Conservation (phyloP, 2,888 invertebrate genomes). For the Oligia strigilis region DNA sequence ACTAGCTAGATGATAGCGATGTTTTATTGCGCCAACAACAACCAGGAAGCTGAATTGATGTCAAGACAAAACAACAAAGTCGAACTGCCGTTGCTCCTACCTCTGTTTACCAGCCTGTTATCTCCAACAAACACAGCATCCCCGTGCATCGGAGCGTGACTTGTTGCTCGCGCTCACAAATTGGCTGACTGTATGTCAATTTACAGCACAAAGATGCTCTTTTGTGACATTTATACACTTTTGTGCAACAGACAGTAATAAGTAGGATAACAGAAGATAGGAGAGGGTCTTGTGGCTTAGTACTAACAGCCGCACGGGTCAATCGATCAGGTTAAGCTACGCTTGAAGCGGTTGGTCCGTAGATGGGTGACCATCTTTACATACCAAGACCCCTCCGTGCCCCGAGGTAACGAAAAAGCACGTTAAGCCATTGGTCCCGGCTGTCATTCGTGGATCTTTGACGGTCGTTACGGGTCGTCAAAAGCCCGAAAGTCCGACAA, state of each 20-base stretch:
- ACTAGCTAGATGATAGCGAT: neutral
- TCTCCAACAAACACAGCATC: conserved; percentile 9
- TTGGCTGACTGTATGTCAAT: neutral
- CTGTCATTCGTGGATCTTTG: no score
- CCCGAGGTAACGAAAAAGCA: no score
- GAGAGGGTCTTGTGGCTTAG: no score
- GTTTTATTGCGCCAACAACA: neutral
- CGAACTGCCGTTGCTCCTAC: neutral
- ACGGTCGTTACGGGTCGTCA: no score
- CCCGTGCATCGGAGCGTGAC: conserved; percentile 2
- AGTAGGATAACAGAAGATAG: neutral
- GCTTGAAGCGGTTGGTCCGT: no score
- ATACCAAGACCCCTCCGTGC: no score
- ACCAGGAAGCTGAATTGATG: neutral
- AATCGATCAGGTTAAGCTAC: no score
- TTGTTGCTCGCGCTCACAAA: conserved; percentile 35
- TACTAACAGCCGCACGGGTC: no score
- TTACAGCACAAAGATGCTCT: no score
- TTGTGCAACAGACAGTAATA: neutral
- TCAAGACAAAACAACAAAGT: conserved; percentile 12
- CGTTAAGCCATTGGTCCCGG: no score
- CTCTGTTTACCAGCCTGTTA: neutral
- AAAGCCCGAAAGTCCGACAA: no score
- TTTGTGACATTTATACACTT: neutral
- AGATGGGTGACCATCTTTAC: no score